phyloP scores from a whole-genome alignment of 2,888 invertebrate genomes.

The Pterobdella sp. region DNA sequence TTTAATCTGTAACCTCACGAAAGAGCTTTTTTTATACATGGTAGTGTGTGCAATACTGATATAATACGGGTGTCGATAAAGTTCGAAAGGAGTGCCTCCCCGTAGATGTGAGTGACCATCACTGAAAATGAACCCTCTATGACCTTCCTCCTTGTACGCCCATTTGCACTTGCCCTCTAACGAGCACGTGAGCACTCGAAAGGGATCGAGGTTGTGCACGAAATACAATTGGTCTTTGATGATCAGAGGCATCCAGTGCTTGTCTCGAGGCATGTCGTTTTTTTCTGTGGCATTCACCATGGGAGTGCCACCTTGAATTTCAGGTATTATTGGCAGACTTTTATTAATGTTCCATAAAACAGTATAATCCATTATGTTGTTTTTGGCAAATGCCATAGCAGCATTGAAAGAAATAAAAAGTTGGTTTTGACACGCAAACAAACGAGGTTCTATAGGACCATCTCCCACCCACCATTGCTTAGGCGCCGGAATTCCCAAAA shows the following conservation, averaged over 20 bases:
- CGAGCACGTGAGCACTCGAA: constrained; percentile 38
- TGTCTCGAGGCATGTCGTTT: constrained; percentile 40
- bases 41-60: constrained; percentile 40
- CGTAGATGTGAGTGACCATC: constrained; percentile 38
- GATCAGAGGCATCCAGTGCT: constrained; percentile 40
- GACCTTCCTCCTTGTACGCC: constrained; percentile 36
- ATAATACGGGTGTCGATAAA: constrained; percentile 39
- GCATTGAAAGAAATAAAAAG: constrained; percentile 39
- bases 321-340: constrained; percentile 38
- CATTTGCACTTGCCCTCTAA: constrained; percentile 37
- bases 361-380: constrained; percentile 38
- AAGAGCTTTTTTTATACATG: constrained; percentile 37
- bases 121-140: constrained; percentile 37
- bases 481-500: constrained; percentile 39
- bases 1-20: neutral
- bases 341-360: constrained; percentile 39
- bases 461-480: constrained; percentile 41
- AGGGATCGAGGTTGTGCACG: constrained; percentile 41
- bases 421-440: constrained; percentile 35
- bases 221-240: constrained; percentile 37
- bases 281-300: constrained; percentile 39
- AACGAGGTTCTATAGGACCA: constrained; percentile 41
- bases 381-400: constrained; percentile 37
- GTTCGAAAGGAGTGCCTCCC: constrained; percentile 41
- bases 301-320: constrained; percentile 39